Percentiles rank a stretch among this genome's conserved stretches.
Conservation (phyloP, 1,140 invertebrate species). For the Drosophila lacertosa region DNA sequence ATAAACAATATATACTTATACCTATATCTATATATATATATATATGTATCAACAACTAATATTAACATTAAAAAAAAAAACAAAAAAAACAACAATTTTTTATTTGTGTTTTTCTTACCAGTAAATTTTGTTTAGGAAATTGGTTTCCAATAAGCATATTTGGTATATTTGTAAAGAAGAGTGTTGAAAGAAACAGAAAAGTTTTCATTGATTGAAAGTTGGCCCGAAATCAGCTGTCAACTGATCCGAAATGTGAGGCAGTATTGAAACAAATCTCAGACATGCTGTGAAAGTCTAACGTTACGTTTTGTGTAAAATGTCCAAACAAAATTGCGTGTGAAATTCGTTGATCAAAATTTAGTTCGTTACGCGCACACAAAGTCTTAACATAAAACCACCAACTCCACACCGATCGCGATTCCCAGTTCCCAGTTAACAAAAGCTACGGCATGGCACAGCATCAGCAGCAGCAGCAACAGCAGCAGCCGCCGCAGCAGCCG, state of each 20-base stretch:
- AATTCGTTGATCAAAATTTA: slow-evolving; percentile 56
- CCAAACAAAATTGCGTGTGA: slow-evolving; percentile 62
- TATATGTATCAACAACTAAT: slow-evolving; percentile 39
- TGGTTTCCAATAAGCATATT: no score
- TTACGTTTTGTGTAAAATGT: slow-evolving; percentile 70
- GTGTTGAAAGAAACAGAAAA: no score
- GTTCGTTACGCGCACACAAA: slow-evolving; percentile 38
- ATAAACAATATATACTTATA: slow-evolving; percentile 34
- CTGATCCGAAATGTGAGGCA: neutral
- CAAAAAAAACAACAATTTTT: no score
- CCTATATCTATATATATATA: slow-evolving; percentile 13
- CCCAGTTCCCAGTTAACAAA: neutral
- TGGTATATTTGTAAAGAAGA: no score
- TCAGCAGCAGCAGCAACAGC: slow-evolving; percentile 6
- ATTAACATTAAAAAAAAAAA: slow-evolving; percentile 40
- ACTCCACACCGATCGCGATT: neutral
- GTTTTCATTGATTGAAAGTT: neutral
- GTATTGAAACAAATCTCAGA: slow-evolving; percentile 15
- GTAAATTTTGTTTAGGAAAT: no score
- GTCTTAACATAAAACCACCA: slow-evolving; percentile 1
- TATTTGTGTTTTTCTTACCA: no score
- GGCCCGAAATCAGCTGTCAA: neutral
- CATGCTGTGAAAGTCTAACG: slow-evolving; percentile 54
- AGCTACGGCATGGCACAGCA: slow-evolving; percentile 24
- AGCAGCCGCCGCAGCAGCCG: slow-evolving; percentile 12